Evolutionary conservation across 2,797 vertebrate genomes (phyloP).

Genomic region (Microctenopoma lineatum): DNA sequence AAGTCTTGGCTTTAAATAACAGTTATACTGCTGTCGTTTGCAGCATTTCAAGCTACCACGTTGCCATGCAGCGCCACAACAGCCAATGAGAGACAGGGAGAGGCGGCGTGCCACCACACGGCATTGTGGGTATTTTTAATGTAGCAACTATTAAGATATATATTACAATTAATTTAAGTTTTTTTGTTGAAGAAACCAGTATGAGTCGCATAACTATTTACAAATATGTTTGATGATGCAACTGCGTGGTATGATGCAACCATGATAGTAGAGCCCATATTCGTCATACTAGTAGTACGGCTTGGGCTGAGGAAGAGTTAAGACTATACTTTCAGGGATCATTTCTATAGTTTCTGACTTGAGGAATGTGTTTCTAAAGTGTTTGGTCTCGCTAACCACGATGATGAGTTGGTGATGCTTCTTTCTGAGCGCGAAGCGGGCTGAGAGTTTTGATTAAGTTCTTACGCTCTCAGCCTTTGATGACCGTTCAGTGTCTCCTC

Average conservation of each 20-base stretch:
- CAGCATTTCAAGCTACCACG: constrained; percentile 43
- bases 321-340: constrained; percentile 87
- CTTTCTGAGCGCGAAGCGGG: constrained; percentile 65
- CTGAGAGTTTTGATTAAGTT: fast-evolving
- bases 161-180: too few relatives aligned
- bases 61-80: neutral
- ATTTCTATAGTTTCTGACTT: constrained; percentile 81
- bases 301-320: fast-evolving
- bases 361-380: constrained; percentile 77
- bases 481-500: constrained; percentile 59
- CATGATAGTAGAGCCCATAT: neutral
- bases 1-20: fast-evolving
- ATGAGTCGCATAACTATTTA: too few relatives aligned
- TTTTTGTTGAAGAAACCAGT: too few relatives aligned
- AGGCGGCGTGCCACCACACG: fast-evolving
- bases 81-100: constrained; percentile 45
- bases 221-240: neutral
- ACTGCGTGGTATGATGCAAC: neutral
- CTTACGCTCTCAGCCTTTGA: constrained; percentile 50
- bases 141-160: neutral
- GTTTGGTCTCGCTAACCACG: constrained; percentile 72
- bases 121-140: constrained; percentile 54
- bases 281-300: neutral
- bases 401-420: constrained; percentile 64
- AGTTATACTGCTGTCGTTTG: neutral